phyloP scores from a whole-genome alignment of 2,113 vertebrate species.

The Pseudorectes ferrugineus region DNA sequence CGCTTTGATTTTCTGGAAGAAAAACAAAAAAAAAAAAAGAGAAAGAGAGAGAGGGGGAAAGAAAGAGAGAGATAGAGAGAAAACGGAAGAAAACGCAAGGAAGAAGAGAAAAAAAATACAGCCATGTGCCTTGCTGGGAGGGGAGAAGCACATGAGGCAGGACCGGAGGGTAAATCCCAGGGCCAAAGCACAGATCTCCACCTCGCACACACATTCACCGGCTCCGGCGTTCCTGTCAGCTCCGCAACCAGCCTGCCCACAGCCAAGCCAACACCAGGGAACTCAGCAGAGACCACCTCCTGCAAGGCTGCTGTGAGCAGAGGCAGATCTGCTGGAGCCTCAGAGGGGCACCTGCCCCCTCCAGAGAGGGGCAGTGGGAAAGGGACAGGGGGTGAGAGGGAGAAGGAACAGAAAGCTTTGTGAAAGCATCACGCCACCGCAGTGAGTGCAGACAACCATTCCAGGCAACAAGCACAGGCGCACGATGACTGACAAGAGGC shows the following conservation, averaged over 20 bases:
- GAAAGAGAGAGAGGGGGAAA: constrained; percentile 34
- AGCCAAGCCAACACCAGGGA: background rate
- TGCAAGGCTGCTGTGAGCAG: background rate
- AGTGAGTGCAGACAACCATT: background rate
- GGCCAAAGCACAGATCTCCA: background rate
- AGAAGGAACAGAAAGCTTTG: background rate
- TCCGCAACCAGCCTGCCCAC: background rate
- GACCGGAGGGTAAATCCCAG: background rate
- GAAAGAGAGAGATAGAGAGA: background rate
- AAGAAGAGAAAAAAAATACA: constrained; percentile 47
- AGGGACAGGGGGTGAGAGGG: background rate
- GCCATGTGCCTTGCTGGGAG: constrained; percentile 55
- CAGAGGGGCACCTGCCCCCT: background rate
- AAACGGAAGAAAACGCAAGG: constrained; percentile 41
- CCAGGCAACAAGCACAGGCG: background rate
- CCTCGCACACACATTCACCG: background rate
- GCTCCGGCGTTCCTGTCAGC: background rate
- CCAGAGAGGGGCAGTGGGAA: background rate
- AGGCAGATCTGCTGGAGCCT: background rate
- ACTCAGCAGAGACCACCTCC: background rate
- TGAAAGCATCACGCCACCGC: background rate
- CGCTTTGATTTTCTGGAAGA: constrained; percentile 94
- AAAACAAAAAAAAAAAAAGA: constrained; percentile 68
- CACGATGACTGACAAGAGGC: background rate
- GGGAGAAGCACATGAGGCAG: constrained; percentile 17